phyloP scores from a whole-genome alignment of 2,888 invertebrate species.

The Parnassius mnemosyne region DNA sequence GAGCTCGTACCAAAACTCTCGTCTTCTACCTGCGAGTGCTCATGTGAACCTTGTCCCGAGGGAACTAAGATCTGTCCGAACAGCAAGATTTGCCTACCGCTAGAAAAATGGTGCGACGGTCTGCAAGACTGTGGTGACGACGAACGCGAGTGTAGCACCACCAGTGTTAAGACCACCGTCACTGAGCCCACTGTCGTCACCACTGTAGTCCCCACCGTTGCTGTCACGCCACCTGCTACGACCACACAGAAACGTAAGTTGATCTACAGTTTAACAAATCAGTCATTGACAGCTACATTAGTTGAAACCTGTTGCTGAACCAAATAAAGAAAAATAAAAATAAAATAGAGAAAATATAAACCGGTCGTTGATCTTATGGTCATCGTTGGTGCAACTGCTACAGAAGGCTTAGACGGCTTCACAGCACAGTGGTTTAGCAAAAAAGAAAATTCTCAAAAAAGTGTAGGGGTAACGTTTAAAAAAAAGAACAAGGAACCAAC shows the following conservation, averaged over 20 bases:
- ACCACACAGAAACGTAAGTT: slow-evolving; percentile 35
- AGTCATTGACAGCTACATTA: too few relatives aligned
- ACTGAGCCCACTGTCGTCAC: slow-evolving; percentile 38
- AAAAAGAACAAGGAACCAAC: too few relatives aligned
- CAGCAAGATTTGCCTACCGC: slow-evolving; percentile 85
- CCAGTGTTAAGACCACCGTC: slow-evolving; percentile 37
- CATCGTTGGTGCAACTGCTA: too few relatives aligned
- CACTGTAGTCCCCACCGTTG: slow-evolving; percentile 41
- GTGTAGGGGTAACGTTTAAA: too few relatives aligned
- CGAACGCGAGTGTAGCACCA: slow-evolving; percentile 82
- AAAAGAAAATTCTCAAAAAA: too few relatives aligned
- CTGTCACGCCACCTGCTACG: slow-evolving; percentile 38
- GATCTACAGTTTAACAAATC: neutral
- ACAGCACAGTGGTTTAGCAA: too few relatives aligned
- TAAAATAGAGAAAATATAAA: too few relatives aligned
- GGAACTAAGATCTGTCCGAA: slow-evolving; percentile 86
- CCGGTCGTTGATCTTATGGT: too few relatives aligned
- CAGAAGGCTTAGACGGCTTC: too few relatives aligned
- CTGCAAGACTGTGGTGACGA: slow-evolving; percentile 91
- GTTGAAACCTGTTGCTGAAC: too few relatives aligned
- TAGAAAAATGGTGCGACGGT: slow-evolving; percentile 89
- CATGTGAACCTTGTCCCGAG: slow-evolving; percentile 86
- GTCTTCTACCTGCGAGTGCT: slow-evolving; percentile 83
- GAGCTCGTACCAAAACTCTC: slow-evolving; percentile 81
- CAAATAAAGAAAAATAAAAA: too few relatives aligned